Evolutionary conservation across 2,113 vertebrate genomes (phyloP).

Genomic region (Gadus chalcogrammus): DNA sequence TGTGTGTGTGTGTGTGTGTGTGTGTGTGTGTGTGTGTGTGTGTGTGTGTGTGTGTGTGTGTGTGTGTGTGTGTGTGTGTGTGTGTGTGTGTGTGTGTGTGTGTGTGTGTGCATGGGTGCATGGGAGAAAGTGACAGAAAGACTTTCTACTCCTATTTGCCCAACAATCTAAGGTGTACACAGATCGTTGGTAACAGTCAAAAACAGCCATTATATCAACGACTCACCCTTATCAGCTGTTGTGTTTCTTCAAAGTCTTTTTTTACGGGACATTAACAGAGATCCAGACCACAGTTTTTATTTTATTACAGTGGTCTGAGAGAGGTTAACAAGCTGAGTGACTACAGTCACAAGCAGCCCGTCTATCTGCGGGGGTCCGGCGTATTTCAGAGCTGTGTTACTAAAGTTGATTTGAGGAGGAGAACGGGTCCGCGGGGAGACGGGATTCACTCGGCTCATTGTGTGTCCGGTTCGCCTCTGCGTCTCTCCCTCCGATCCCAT

Average conservation of each 20-base stretch:
- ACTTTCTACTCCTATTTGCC: no score
- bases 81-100: neutral
- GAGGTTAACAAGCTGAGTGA: conserved; percentile 31
- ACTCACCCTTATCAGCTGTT: no score
- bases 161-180: no score
- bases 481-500: neutral
- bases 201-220: no score
- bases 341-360: conserved; percentile 35
- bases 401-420: conserved; percentile 36
- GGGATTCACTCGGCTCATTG: conserved; percentile 1
- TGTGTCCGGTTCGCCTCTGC: neutral
- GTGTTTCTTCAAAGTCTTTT: neutral
- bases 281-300: no score
- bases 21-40: neutral
- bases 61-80: neutral
- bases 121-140: neutral
- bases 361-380: neutral
- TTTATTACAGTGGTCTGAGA: conserved; percentile 8
- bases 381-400: conserved; percentile 34
- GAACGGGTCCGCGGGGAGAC: neutral
- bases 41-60: conserved; percentile 1
- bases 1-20: neutral
- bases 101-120: neutral
- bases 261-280: neutral
- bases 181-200: no score